Percentiles rank a stretch among this genome's conserved stretches.
Conservation (phyloP, 2,888 invertebrate genomes). For the Ypsolopha scabrella region DNA sequence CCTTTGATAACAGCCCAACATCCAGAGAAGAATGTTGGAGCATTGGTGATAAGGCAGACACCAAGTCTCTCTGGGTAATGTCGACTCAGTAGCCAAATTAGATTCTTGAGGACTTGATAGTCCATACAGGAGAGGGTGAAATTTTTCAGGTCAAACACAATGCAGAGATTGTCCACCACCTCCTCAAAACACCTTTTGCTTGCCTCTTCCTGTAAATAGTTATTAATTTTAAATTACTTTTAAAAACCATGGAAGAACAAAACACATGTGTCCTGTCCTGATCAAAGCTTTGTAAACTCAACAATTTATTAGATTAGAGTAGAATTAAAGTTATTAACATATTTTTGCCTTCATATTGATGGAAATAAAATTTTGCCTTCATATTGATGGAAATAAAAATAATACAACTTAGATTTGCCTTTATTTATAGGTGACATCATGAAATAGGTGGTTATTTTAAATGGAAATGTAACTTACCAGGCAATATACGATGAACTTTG, state of each 20-base stretch:
- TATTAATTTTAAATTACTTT: background rate
- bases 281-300: no score
- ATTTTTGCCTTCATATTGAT: no score
- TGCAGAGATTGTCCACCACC: conserved; percentile 82
- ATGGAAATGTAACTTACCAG: conserved; percentile 57
- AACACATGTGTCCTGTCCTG: no score
- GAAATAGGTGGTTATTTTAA: no score
- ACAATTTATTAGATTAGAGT: no score
- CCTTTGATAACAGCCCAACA: conserved; percentile 83
- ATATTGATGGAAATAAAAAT: no score
- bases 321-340: no score
- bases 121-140: conserved; percentile 85
- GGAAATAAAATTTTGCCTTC: no score
- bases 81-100: conserved; percentile 81
- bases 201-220: conserved; percentile 73
- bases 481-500: conserved; percentile 82
- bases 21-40: conserved; percentile 80
- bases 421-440: no score
- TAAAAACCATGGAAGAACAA: no score
- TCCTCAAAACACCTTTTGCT: conserved; percentile 84
- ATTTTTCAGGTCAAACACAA: conserved; percentile 81
- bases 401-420: no score
- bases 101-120: conserved; percentile 82
- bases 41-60: conserved; percentile 80
- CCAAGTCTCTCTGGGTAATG: conserved; percentile 86